Percentiles rank a stretch among this genome's conserved stretches.
phyloP scores from a whole-genome alignment of 2,113 vertebrate species.

The Mixornis gularis region DNA sequence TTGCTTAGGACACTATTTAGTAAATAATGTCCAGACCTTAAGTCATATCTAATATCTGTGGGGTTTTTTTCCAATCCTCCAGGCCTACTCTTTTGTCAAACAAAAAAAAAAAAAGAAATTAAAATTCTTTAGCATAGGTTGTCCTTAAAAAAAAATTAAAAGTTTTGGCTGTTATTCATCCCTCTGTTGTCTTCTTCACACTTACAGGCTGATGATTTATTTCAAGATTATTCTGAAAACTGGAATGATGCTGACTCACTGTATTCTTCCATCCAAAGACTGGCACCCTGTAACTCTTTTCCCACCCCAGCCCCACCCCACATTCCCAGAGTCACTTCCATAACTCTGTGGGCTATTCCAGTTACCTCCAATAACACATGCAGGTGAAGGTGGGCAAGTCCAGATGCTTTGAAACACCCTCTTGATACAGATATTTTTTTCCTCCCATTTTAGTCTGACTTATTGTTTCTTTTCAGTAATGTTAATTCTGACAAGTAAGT shows the following conservation, averaged over 20 bases:
- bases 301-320: fast-evolving
- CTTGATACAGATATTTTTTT: neutral
- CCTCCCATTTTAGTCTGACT: neutral
- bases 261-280: neutral
- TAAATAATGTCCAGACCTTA: neutral
- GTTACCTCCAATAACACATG: neutral
- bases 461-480: neutral
- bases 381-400: no score
- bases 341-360: neutral
- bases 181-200: neutral
- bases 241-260: neutral
- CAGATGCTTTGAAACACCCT: neutral
- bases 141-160: neutral
- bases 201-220: neutral
- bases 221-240: neutral
- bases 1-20: neutral
- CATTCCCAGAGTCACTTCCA: neutral
- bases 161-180: neutral
- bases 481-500: neutral
- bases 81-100: neutral
- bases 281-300: neutral
- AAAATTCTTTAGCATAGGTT: neutral
- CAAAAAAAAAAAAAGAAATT: neutral
- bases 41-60: neutral
- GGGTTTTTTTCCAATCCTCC: neutral